Evolutionary conservation across 2,888 invertebrate species (phyloP).

Genomic region (Ctenicera cuprea): DNA sequence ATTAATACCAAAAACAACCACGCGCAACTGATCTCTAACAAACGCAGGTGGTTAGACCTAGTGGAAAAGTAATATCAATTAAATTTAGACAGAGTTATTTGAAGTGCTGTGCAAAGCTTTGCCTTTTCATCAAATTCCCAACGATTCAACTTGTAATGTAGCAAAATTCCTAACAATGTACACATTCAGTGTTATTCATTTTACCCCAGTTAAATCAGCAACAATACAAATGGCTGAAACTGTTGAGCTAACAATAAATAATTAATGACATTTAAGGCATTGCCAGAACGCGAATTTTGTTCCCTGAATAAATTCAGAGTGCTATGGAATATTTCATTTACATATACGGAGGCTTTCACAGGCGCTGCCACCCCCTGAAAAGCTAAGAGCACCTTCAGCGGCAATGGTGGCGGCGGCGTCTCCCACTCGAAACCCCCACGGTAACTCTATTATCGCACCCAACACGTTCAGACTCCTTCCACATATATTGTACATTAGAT

Average conservation of each 20-base stretch:
- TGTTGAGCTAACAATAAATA: constrained; percentile 30
- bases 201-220: constrained; percentile 5
- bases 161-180: no score
- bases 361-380: constrained; percentile 34
- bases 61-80: no score
- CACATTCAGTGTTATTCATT: no score
- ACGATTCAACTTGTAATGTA: no score
- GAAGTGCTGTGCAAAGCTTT: no score
- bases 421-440: constrained; percentile 30
- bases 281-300: constrained; percentile 4
- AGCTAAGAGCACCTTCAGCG: constrained; percentile 31
- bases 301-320: constrained; percentile 21
- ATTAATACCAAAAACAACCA: no score
- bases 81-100: no score
- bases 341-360: constrained; percentile 39
- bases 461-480: constrained; percentile 33
- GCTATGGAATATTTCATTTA: constrained; percentile 41
- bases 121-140: no score
- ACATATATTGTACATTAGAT: constrained; percentile 29
- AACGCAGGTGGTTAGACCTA: no score
- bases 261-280: constrained; percentile 26
- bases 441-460: constrained; percentile 46
- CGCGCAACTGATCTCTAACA: no score
- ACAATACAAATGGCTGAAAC: constrained; percentile 24
- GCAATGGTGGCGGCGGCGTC: constrained; percentile 3